Evolutionary conservation across 1,140 invertebrate genomes (phyloP).

Genomic region (Drosophila nigromelanica): DNA sequence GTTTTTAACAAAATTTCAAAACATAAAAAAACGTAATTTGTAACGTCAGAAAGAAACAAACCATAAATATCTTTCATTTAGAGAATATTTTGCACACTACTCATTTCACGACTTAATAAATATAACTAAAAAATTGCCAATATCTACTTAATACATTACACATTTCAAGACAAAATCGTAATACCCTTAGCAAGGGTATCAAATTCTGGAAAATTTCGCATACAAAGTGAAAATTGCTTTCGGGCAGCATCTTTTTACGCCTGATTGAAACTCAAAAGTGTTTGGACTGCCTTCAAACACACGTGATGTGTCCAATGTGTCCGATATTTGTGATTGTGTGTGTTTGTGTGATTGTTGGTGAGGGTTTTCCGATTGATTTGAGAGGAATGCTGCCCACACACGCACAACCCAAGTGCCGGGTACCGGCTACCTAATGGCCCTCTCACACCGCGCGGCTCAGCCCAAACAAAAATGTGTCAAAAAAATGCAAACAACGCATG

Average conservation of each 20-base stretch:
- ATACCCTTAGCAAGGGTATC: background rate
- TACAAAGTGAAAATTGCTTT: slow-evolving; percentile 76
- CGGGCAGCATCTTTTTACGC: slow-evolving; percentile 77
- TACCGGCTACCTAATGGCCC: slow-evolving; percentile 1
- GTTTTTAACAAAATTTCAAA: background rate
- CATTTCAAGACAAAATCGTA: background rate
- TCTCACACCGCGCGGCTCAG: too few species aligned
- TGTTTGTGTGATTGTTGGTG: slow-evolving; percentile 19
- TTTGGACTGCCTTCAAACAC: slow-evolving; percentile 26
- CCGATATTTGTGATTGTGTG: slow-evolving; percentile 16
- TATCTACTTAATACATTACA: background rate
- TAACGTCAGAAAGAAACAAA: too few species aligned
- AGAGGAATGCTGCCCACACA: slow-evolving; percentile 34
- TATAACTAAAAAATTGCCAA: too few species aligned
- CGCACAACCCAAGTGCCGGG: background rate
- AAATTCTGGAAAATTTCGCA: slow-evolving; percentile 45
- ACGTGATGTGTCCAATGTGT: slow-evolving; percentile 28
- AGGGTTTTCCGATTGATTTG: slow-evolving; percentile 44
- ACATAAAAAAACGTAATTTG: background rate
- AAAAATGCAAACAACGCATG: slow-evolving; percentile 42
- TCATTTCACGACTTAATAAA: too few species aligned
- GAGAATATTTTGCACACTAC: too few species aligned
- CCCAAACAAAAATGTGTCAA: slow-evolving; percentile 33
- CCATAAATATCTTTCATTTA: too few species aligned
- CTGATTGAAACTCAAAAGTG: slow-evolving; percentile 72